Base-by-base conservation (phyloP, 2,888 invertebrate genomes). In the Chydorus sphaericus region DNA sequence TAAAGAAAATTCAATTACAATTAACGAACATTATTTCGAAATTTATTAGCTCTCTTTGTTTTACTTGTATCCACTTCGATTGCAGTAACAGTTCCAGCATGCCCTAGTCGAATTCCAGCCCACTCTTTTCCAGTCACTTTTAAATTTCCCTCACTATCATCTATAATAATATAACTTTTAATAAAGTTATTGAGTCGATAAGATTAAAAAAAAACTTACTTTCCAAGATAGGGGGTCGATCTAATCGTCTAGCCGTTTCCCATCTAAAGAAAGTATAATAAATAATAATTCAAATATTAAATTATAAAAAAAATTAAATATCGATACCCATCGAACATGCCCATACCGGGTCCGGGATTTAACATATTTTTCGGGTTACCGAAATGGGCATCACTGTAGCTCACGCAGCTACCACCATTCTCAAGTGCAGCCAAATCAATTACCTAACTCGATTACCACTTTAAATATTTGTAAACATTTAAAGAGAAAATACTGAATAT, bases 311-410 rank as follows among this genome's bases (percentile, higher is more conserved):
- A 26, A 44, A 23, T 20, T 1, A 26, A 16, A 44, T 2, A 23
- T 16, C 20, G 28, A 44, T 10, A 81, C 1, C 80, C 80, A 60
- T 80, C 80, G 1, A 73, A 74, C 79, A 80, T 80, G 51, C 71
- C 71, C 5, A 67, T 62, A 31, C 76, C 73, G 58, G 71, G 72
- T 55, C 70, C 70, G 0, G 75, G 73, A 59, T 75, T 73, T 51
- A 79, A 76, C 59, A 80, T 69, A 62, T 79, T 79, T 23, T 73
- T 70, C 0, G 80, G 80, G 63, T 80, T 78, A 0, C 80, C 80
- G 62, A 73, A 81, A 65, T 80, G 80, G 4, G 80, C 80, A 62
- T 80, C 77, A 28, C 79, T 79, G 63, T 73, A 78, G 18, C 71
- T 75, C 68, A 67, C 57, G 60, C 79, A 79, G 38, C 72, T 68